phyloP scores from a whole-genome alignment of 2,888 invertebrate species.

The Oscheius sp. region DNA sequence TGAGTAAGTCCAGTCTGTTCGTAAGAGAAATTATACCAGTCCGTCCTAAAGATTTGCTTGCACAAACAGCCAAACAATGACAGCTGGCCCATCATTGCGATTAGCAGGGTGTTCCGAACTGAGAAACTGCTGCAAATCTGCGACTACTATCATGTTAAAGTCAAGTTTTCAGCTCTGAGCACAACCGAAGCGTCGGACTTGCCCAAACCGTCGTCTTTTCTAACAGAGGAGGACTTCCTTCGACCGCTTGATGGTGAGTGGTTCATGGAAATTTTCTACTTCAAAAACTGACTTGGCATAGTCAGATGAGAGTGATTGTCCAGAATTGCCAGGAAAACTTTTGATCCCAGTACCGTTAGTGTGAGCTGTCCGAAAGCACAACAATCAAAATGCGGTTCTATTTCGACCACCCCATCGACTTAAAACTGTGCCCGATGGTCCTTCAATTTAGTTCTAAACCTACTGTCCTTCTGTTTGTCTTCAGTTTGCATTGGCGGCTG shows the following conservation, averaged over 20 bases:
- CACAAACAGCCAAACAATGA: slow-evolving; percentile 10
- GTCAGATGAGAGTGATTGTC: not conserved
- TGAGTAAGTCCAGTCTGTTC: slow-evolving; percentile 5
- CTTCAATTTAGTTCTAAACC: not conserved
- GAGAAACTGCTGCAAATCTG: not conserved
- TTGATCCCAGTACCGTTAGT: not conserved
- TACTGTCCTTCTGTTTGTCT: too few relatives aligned
- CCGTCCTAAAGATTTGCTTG: slow-evolving; percentile 1
- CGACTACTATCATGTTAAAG: not conserved
- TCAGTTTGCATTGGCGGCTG: too few relatives aligned
- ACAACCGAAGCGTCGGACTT: not conserved
- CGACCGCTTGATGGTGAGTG: slow-evolving; percentile 55
- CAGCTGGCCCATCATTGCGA: slow-evolving; percentile 16
- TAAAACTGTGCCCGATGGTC: not conserved
- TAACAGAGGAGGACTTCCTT: slow-evolving; percentile 60
- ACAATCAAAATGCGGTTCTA: slow-evolving; percentile 4
- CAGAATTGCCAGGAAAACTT: not conserved
- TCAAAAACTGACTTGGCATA: too few relatives aligned
- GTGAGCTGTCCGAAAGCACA: not conserved
- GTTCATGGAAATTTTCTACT: not conserved
- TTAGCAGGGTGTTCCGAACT: not conserved
- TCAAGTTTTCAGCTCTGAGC: slow-evolving; percentile 9
- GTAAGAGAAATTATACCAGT: not conserved
- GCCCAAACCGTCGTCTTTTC: slow-evolving; percentile 41
- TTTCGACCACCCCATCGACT: not conserved